Evolutionary conservation across 2,113 vertebrate genomes (phyloP), one percentile per base, ranked within the genome.

Genomic region (Sula dactylatra): DNA sequence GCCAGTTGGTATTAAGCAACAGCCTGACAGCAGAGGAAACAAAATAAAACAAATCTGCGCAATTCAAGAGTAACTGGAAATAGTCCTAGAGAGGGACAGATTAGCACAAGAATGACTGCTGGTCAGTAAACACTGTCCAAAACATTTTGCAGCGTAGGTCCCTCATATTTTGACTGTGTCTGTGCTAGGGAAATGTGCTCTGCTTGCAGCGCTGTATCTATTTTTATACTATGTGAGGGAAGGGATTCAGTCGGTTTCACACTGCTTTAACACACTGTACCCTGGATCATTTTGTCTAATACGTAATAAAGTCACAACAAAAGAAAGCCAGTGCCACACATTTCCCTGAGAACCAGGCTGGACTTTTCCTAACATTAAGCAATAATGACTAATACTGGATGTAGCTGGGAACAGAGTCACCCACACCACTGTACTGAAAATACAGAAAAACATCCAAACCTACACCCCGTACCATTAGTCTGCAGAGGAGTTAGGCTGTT

Each of bases 1-100:
- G 87, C 59, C 73, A 13, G 61, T 7, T 93, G 77, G 87, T 62
- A 90, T 73, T 85, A 97, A 96, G 24, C 82, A 91, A 94, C 10
- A 93, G 47, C 50, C 34, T 81, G 88, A 96, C 69, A 92, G 87
- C 62, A 93, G 16, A 70, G 71, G 56, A 94, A 97, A 89, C 38
- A 73, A 69, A 92, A 92, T 16, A 67, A 93, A 97, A 95, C 3
- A 8, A 74, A 95, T 86, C 45, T 83, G 45, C 2, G 4, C 44
- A 62, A 85, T 20, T 89, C 54, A 58, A 25, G 56, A 94, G 40
- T n/a, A 52, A 65, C 44, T 78, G 78, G 88, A 96, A 95, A 82
- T 84, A 52, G 66, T 96, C 87, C 84, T 94, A 56, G 74, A 49
- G 73, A 93, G 58, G 52, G 91, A 85, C 26, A 82, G 73, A 77